Conservation (phyloP, 2,797 vertebrate species). For the Lindbergichthys nudifrons region DNA sequence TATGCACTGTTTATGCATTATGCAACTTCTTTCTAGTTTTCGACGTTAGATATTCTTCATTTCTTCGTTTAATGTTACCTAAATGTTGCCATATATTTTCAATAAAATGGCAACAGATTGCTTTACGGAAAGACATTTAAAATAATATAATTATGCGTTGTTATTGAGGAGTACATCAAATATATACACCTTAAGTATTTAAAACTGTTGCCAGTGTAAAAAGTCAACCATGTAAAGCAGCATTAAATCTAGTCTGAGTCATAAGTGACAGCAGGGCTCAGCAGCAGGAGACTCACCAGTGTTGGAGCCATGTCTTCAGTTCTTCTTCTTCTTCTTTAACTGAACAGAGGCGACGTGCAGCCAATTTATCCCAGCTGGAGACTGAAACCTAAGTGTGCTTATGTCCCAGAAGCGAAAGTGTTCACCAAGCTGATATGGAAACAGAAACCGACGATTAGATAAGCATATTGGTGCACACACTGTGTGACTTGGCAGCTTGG, state of each 20-base stretch:
- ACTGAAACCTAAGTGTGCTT: slow-evolving; percentile 7
- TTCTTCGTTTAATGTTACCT: neutral
- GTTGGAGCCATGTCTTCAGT: slow-evolving; percentile 46
- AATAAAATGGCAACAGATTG: neutral
- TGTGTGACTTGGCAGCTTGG: too few species aligned
- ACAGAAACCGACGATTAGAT: neutral
- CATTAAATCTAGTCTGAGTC: neutral
- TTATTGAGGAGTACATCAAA: neutral
- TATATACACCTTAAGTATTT: neutral
- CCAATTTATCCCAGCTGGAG: neutral
- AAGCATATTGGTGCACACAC: neutral
- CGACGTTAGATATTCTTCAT: neutral
- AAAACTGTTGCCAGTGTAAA: neutral
- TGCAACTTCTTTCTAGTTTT: neutral
- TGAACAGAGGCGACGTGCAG: neutral
- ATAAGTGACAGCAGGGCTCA: neutral
- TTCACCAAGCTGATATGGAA: neutral
- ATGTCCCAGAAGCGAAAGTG: neutral
- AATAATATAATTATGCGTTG: too few species aligned
- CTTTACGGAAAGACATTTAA: neutral
- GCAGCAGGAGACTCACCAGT: slow-evolving; percentile 47
- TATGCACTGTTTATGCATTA: neutral
- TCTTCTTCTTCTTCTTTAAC: neutral
- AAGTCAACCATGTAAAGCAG: neutral
- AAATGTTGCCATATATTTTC: neutral